Base-by-base conservation (phyloP, 2,888 invertebrate genomes). In the Prenolepis imparis region DNA sequence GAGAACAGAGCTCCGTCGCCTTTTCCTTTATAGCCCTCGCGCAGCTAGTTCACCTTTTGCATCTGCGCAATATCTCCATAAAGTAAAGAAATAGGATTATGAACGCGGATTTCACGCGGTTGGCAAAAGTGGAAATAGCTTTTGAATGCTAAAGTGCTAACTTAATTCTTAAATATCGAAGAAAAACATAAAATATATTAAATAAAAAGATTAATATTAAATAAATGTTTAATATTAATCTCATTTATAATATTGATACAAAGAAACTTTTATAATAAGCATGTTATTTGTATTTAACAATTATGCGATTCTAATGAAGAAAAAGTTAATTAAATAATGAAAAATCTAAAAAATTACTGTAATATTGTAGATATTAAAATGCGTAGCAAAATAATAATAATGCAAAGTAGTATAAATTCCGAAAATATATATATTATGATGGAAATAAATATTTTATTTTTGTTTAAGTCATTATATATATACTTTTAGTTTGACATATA, bases 81-180 rank as follows among this genome's bases (percentile, higher is more conserved):
- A 90, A 89, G 82, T 85, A 89, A 77, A 86, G 68, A 88, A 88
- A 91, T 91, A 86, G 92, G 91, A 92, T 93, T 92, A 92, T 91
- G 85, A 90, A 83, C 84, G 86, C 82, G 75, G 72, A 87, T 86
- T 70, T 64, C 52, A 44, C 66, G 55, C 66, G 63, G 82, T 83
- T 80, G 70, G 74, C 68, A 82, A 82, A 83, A 82, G 82, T 21
- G 64, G 78, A 57, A 66, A 75, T 39, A 75, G 59, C 48, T 24
- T 63, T 28, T 70, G 77, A 77, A 67, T 77, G 55, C 5, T 55
- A 28, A 77, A 39, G n/a, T 41, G 48, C 57, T 68, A 77, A 77
- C 41, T 57, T 57, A 68, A 77, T 67, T 57, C 41, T 77, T 32
- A 28, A 68, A 77, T 57, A 41, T 41, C 41, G 4, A 55, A 68